A percentile compares a stretch with the other conserved stretches of the same genome.
Evolutionary conservation across 1,140 invertebrate genomes (phyloP).

Genomic region (Meloidogyne exigua): DNA sequence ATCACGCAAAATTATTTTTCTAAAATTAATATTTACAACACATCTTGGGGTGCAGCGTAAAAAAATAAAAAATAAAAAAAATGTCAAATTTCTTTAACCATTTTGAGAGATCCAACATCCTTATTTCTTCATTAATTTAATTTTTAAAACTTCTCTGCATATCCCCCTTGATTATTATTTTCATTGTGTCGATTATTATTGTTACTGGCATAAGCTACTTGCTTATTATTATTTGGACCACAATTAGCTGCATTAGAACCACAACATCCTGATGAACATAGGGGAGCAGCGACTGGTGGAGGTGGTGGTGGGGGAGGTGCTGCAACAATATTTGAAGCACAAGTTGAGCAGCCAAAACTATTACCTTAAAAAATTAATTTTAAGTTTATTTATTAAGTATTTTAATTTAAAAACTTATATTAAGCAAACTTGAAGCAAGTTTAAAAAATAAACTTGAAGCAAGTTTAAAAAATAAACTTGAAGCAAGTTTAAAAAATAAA

Average conservation of each 20-base stretch:
- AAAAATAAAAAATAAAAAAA: background rate
- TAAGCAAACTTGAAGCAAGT: too few relatives aligned
- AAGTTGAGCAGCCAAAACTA: background rate
- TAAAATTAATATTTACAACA: background rate
- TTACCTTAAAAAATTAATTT: background rate
- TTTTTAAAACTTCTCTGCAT: background rate
- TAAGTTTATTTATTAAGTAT: too few relatives aligned
- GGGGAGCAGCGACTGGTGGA: background rate
- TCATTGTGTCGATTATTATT: background rate
- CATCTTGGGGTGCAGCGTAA: background rate
- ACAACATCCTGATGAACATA: background rate
- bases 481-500: too few relatives aligned
- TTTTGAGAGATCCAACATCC: constrained; percentile 1
- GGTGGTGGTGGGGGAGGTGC: background rate
- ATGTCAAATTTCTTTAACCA: background rate
- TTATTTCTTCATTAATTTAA: background rate
- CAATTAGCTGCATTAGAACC: background rate
- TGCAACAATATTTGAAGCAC: background rate
- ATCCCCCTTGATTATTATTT: background rate
- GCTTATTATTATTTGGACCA: background rate
- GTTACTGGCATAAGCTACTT: background rate
- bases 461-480: too few relatives aligned
- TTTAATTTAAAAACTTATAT: too few relatives aligned
- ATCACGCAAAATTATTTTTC: too few relatives aligned
- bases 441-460: too few relatives aligned